Conservation (phyloP, 1,140 invertebrate genomes). For the Diprion similis region DNA sequence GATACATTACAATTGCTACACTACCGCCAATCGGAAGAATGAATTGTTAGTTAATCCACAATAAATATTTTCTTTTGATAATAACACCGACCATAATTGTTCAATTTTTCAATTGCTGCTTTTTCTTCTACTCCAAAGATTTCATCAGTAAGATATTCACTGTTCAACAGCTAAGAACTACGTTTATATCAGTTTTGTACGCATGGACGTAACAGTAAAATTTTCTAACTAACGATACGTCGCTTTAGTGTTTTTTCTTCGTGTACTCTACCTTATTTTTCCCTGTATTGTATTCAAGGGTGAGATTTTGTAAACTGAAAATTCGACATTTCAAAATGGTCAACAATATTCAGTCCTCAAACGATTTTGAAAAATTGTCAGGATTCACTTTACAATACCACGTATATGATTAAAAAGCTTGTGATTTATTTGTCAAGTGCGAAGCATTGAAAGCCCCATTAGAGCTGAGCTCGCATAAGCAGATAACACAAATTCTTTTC, state of each 20-base stretch:
- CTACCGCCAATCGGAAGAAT: constrained; percentile 68
- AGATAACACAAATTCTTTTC: too few relatives aligned
- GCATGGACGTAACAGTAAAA: background rate
- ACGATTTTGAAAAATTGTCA: constrained; percentile 10
- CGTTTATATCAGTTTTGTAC: constrained; percentile 9
- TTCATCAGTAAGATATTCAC: background rate
- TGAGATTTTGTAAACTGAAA: constrained; percentile 4
- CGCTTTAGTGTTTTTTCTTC: constrained; percentile 12
- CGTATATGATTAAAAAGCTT: too few relatives aligned
- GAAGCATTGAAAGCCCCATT: too few relatives aligned
- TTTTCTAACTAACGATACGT: constrained; percentile 18
- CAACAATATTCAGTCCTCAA: background rate
- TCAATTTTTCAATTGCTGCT: background rate
- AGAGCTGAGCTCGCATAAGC: too few relatives aligned
- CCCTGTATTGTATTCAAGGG: constrained; percentile 5
- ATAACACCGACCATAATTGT: background rate
- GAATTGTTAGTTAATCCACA: constrained; percentile 18
- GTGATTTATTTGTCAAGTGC: too few relatives aligned
- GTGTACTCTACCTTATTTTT: constrained; percentile 7
- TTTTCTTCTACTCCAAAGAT: background rate
- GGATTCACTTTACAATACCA: background rate
- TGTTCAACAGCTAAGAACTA: background rate
- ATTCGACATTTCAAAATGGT: background rate
- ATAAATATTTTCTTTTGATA: background rate
- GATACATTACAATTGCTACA: constrained; percentile 92